Base-by-base conservation (phyloP, 2,888 invertebrate species). In the Germaria angustata region DNA sequence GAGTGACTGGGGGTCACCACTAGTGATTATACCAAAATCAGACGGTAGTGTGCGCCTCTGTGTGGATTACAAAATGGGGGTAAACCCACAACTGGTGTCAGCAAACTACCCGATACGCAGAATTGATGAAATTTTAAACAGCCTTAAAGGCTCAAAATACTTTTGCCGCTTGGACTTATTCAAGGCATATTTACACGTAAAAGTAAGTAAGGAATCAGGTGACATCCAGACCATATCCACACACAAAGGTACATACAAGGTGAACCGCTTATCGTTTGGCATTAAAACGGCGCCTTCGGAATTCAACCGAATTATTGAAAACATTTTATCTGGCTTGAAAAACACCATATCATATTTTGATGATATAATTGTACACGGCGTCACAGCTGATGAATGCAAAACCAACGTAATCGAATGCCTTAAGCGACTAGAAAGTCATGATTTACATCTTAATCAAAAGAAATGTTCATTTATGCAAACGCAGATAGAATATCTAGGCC, bases 301-400 rank as follows among this genome's bases (percentile, higher is more conserved):
- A 57, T 85, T 57, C 36, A 57, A 39, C 5, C 46, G 72, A 24
- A 80, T 49, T 24, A 49, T 22, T 24, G 49, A 49, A 7, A 22
- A 85, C 79, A 84, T 84, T 15, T 59, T 80, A 24, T 68, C 61
- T 22, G 84, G 78, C 2, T 80, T 84, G 11, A 57, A 83, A 13
- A 81, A 80, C 13, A 80, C 80, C 9, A 81, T 77, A 68, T 73
- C 79, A 76, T 81, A 78, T 75, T 81, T 81, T 57, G 77, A 78
- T 28, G 69, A 81, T 17, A 81, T 81, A 3, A 68, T 81, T 2
- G 36, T 75, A n/a, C 80, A 83, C 41, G 78, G 80, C 13, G 24
- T 46, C 39, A 78, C 73, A 28, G 57, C 68, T 72, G 41, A 34
- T 22, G 80, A 83, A 77, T 84, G 84, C 34, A 69, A 36, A 71